Evolutionary conservation across 2,888 invertebrate species (phyloP).

Genomic region (Plebejus melissa): DNA sequence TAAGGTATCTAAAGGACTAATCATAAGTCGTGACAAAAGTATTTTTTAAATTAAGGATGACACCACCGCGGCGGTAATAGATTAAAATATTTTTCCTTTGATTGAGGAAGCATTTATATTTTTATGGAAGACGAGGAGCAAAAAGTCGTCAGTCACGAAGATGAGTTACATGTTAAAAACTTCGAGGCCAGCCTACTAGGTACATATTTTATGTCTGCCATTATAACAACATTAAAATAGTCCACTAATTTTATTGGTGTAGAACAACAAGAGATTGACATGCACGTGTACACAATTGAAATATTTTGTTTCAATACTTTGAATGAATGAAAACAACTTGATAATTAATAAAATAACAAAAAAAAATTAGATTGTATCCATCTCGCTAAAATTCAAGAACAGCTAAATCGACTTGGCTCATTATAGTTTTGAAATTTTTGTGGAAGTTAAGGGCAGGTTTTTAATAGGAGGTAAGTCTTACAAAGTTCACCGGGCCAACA

Average conservation of each 20-base stretch:
- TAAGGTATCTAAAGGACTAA: no score
- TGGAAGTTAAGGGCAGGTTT: no score
- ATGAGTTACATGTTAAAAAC: not conserved
- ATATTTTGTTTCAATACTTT: not conserved
- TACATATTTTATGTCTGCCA: not conserved
- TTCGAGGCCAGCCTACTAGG: not conserved
- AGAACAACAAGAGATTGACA: not conserved
- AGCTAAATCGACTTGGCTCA: no score
- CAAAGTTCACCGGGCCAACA: no score
- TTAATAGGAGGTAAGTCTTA: no score
- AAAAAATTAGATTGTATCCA: no score
- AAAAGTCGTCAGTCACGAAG: conserved; percentile 10
- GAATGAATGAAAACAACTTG: not conserved
- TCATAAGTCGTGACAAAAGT: no score
- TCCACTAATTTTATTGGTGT: not conserved
- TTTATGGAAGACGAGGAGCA: not conserved
- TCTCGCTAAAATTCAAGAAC: no score
- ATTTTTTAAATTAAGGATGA: not conserved
- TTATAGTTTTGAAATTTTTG: no score
- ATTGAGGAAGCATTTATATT: conserved; percentile 6
- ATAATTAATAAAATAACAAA: no score
- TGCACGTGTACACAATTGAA: not conserved
- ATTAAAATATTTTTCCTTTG: not conserved
- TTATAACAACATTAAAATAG: conserved; percentile 2
- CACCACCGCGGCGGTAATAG: not conserved